Conservation (phyloP, 2,797 vertebrate species). For the Sciurus vulgaris region DNA sequence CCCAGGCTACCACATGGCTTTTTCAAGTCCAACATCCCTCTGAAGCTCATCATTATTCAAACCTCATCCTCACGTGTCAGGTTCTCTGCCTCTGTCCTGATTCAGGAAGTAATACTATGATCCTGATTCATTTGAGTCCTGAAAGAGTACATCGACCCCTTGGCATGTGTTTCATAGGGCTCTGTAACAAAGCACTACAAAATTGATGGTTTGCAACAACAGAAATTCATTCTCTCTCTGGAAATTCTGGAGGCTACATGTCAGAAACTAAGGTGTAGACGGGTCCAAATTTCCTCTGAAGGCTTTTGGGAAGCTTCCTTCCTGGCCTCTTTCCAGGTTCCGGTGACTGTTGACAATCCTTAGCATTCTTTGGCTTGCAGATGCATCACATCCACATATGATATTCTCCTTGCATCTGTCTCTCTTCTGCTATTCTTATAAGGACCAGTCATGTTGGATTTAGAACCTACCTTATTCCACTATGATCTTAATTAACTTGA, state of each 20-base stretch:
- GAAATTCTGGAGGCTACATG: not conserved
- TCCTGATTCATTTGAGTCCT: not conserved
- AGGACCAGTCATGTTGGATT: not conserved
- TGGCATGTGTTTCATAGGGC: not conserved
- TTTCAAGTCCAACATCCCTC: slow-evolving; percentile 31
- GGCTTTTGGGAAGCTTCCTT: not conserved
- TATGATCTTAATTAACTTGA: not conserved
- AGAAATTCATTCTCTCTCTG: not conserved
- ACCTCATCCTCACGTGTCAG: not conserved
- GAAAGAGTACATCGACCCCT: not conserved
- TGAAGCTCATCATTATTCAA: not conserved
- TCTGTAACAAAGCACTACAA: not conserved
- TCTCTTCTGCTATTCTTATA: not conserved
- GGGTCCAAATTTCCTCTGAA: not conserved
- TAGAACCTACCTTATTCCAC: not conserved
- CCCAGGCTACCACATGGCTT: not conserved
- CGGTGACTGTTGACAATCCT: not conserved
- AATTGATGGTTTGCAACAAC: not conserved
- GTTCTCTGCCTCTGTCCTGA: not conserved
- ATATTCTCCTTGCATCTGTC: not conserved
- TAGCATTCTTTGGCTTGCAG: not conserved
- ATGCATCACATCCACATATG: not conserved
- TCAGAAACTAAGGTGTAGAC: not conserved
- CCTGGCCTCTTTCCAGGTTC: not conserved
- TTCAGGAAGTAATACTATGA: not conserved